Evolutionary conservation across 1,140 invertebrate species (phyloP).

Genomic region (Bradynema listronoti): DNA sequence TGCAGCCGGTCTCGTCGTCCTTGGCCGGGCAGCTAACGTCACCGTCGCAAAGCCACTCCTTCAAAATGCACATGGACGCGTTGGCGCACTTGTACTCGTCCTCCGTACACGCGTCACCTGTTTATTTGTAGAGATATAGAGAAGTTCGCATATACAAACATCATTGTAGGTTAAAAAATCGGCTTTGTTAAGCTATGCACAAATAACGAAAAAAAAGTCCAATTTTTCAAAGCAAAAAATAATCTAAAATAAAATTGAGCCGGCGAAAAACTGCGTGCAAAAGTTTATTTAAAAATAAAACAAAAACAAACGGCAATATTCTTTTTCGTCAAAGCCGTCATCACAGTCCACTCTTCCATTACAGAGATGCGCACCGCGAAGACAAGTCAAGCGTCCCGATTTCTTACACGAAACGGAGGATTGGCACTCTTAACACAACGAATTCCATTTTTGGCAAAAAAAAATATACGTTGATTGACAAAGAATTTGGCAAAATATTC

Average conservation of each 20-base stretch:
- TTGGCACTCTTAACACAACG: no score
- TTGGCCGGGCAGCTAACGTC: conserved; percentile 32
- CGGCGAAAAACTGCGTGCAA: no score
- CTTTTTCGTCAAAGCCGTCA: conserved; percentile 31
- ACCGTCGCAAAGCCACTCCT: conserved; percentile 28
- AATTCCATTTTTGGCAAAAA: no score
- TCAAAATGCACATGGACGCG: conserved; percentile 30
- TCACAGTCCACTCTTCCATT: conserved; percentile 28
- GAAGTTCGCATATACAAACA: background rate
- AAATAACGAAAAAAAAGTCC: no score
- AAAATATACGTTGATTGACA: no score
- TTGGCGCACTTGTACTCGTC: conserved; percentile 23
- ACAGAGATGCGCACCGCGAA: conserved; percentile 27
- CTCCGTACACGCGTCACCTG: conserved; percentile 4
- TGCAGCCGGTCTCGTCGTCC: conserved; percentile 36
- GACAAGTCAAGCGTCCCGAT: conserved; percentile 11
- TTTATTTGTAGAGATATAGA: no score
- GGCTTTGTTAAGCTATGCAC: no score
- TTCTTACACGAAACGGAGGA: conserved; percentile 35
- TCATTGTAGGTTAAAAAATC: background rate
- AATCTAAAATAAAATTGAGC: no score
- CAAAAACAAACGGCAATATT: conserved; percentile 38
- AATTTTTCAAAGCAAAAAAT: no score
- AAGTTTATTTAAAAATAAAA: no score
- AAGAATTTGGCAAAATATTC: no score